Conservation (phyloP, 2,888 invertebrate species). For the Meiosimyza decipiens region DNA sequence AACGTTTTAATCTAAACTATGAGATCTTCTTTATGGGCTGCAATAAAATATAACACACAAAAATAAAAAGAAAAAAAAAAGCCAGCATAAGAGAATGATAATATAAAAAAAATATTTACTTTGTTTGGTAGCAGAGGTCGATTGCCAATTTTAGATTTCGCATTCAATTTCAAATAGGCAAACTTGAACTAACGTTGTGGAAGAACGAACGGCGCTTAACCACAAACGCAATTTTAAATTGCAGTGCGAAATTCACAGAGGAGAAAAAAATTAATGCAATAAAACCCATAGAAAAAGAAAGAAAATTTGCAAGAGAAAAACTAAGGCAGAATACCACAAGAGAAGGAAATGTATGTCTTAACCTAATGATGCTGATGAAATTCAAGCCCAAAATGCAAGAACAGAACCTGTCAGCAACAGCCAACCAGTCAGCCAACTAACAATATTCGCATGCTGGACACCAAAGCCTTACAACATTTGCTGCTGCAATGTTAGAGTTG, state of each 20-base stretch:
- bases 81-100: neutral
- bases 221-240: slow-evolving; percentile 2
- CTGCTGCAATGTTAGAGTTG: no score
- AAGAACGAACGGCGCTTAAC: slow-evolving; percentile 10
- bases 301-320: neutral
- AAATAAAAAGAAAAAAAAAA: neutral
- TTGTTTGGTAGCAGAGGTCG: slow-evolving; percentile 6
- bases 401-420: slow-evolving; percentile 27
- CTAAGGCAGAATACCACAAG: neutral
- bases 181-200: neutral
- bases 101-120: neutral
- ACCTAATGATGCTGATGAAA: slow-evolving; percentile 34
- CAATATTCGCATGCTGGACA: no score
- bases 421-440: no score
- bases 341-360: slow-evolving; percentile 19
- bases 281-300: no score
- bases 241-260: neutral
- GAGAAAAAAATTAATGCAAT: neutral
- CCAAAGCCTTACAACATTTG: no score
- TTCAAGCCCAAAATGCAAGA: slow-evolving; percentile 9
- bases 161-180: neutral
- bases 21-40: slow-evolving; percentile 31
- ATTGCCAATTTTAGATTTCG: slow-evolving; percentile 29
- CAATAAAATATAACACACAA: slow-evolving; percentile 15
- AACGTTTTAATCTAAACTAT: slow-evolving; percentile 28